These are phyloP conservation scores for Sebastiscus tertius DNA, from an alignment of 2,797 vertebrate genomes.

Conservation along the genomic window DNA sequence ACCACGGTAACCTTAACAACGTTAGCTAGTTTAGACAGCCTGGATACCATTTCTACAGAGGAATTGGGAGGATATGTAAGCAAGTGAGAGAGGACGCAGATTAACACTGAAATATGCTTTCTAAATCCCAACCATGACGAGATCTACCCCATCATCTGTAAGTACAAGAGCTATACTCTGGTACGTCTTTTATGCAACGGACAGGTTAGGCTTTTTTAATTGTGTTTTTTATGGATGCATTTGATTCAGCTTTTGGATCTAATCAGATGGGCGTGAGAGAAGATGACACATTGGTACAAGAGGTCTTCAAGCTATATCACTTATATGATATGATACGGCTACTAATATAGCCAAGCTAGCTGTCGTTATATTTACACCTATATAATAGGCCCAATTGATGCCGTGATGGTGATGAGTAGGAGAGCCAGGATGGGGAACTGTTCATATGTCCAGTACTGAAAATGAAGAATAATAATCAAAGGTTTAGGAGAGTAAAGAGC, in stretches of 20 bases:
- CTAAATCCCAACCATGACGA: slow-evolving; percentile 81
- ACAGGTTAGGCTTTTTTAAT: slow-evolving; percentile 58
- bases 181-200: slow-evolving; percentile 45
- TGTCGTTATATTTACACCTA: slow-evolving; percentile 78
- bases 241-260: slow-evolving; percentile 55
- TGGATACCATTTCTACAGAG: slow-evolving; percentile 47
- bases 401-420: slow-evolving; percentile 64
- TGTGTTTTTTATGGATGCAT: slow-evolving; percentile 57
- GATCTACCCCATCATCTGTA: slow-evolving; percentile 78
- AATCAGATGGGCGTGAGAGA: slow-evolving; percentile 72
- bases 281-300: slow-evolving; percentile 65
- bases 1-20: slow-evolving; percentile 67
- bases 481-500: slow-evolving; percentile 44
- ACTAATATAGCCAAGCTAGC: slow-evolving; percentile 71
- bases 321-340: slow-evolving; percentile 57
- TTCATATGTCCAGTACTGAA: slow-evolving; percentile 81
- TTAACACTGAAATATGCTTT: slow-evolving; percentile 78
- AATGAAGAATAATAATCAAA: slow-evolving; percentile 61
- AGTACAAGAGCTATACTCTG: slow-evolving; percentile 66
- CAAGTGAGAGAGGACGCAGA: slow-evolving; percentile 39
- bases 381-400: slow-evolving; percentile 68
- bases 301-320: slow-evolving; percentile 57
- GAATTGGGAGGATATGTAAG: slow-evolving; percentile 57
- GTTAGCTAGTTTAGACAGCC: slow-evolving; percentile 68
- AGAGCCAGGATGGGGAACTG: slow-evolving; percentile 77